phyloP scores from a whole-genome alignment of 2,797 vertebrate species.

The Menidia menidia region DNA sequence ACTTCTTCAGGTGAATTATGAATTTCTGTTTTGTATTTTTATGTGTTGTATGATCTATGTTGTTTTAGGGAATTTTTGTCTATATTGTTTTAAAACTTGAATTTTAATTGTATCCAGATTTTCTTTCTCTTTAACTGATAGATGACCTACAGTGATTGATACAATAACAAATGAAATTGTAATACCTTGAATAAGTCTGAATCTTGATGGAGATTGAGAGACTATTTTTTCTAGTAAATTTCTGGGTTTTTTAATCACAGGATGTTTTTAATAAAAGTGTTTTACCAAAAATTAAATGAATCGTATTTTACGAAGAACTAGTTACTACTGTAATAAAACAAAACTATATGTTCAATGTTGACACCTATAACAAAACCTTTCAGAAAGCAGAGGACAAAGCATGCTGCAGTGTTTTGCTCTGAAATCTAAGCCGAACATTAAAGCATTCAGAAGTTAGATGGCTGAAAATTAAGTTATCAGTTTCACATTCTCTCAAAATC shows the following conservation, averaged over 20 bases:
- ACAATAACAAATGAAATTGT: constrained; percentile 76
- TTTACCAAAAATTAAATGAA: constrained; percentile 60
- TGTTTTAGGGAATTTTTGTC: constrained; percentile 66
- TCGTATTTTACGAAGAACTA: neutral
- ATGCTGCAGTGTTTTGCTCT: too few species aligned
- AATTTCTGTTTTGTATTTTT: constrained; percentile 53
- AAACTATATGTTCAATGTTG: too few species aligned
- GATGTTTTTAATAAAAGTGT: constrained; percentile 88
- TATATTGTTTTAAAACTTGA: constrained; percentile 77
- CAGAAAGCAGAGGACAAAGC: too few species aligned
- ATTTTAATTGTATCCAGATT: constrained; percentile 67
- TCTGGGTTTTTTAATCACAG: constrained; percentile 83
- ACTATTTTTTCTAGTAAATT: constrained; percentile 73
- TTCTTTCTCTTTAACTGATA: constrained; percentile 58
- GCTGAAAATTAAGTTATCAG: too few species aligned
- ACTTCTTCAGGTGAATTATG: constrained; percentile 54
- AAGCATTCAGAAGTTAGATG: too few species aligned
- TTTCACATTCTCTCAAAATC: too few species aligned
- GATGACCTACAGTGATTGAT: constrained; percentile 73
- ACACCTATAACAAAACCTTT: too few species aligned
- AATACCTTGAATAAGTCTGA: constrained; percentile 78
- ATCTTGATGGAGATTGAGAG: constrained; percentile 64
- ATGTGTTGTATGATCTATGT: constrained; percentile 71
- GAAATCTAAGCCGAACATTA: too few species aligned
- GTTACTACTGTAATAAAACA: too few species aligned